phyloP scores from a whole-genome alignment of 2,888 invertebrate genomes.

The Cataglyphis albicans region DNA sequence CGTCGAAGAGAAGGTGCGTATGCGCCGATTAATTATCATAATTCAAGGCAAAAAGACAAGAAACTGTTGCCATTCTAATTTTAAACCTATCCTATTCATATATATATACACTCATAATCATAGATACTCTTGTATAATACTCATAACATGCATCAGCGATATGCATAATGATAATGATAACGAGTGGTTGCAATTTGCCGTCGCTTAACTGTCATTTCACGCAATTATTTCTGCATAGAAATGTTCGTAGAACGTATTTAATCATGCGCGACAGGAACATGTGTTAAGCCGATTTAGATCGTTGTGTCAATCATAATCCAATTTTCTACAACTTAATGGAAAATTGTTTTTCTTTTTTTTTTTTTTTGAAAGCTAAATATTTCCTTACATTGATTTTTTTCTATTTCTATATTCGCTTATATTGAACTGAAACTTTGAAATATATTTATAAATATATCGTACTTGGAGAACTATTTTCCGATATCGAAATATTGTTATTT shows the following conservation, averaged over 20 bases:
- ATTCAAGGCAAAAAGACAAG: conserved; percentile 58
- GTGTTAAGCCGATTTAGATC: conserved; percentile 45
- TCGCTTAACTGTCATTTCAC: conserved; percentile 1
- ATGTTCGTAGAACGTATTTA: background rate
- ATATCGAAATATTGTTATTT: conserved; percentile 11
- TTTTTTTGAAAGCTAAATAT: background rate
- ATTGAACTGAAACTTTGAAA: background rate
- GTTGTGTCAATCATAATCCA: conserved; percentile 31
- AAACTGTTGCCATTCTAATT: conserved; percentile 30
- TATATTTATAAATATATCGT: conserved; percentile 15
- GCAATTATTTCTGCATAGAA: conserved; percentile 9
- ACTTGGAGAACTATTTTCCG: background rate
- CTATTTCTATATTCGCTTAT: conserved; percentile 4
- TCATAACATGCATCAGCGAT: conserved; percentile 18
- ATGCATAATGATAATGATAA: conserved; percentile 44
- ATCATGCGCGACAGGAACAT: conserved; percentile 32
- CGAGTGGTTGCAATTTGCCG: conserved; percentile 21
- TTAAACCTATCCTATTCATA: conserved; percentile 35
- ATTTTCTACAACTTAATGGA: conserved; percentile 17
- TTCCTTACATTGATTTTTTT: background rate
- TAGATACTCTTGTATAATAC: background rate
- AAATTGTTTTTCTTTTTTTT: background rate
- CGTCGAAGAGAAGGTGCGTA: conserved; percentile 13
- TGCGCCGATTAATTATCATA: conserved; percentile 69
- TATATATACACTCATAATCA: background rate